phyloP scores from a whole-genome alignment of 2,797 vertebrate species.

The Myotis findleyi region DNA sequence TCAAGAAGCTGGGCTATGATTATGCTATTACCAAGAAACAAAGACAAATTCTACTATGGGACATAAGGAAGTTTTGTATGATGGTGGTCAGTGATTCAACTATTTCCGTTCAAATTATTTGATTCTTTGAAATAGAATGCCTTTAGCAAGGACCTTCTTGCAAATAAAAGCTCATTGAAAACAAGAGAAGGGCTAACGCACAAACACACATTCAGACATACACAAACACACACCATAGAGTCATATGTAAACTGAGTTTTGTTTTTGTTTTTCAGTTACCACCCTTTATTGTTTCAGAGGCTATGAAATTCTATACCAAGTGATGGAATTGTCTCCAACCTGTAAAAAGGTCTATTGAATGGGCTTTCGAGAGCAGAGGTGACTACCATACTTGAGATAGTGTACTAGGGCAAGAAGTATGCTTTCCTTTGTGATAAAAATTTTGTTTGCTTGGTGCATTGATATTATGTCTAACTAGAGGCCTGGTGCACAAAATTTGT shows the following conservation, averaged over 20 bases:
- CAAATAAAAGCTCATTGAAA: neutral
- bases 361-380: neutral
- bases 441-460: neutral
- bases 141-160: neutral
- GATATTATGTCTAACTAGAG: neutral
- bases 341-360: neutral
- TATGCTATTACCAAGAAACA: neutral
- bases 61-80: neutral
- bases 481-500: too few relatives aligned
- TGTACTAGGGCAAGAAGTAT: neutral
- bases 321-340: neutral
- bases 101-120: neutral
- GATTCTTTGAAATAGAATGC: neutral
- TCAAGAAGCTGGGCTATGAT: neutral
- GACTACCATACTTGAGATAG: neutral
- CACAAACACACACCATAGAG: too few relatives aligned
- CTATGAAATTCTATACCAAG: neutral
- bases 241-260: neutral
- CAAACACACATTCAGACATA: neutral
- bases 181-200: neutral
- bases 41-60: neutral
- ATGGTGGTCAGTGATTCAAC: neutral
- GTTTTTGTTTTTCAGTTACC: neutral
- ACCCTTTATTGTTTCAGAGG: neutral
- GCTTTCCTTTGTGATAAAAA: neutral